These are phyloP conservation scores for Meiosimyza decipiens DNA, from an alignment of 2,888 invertebrate genomes.

Conservation along the genomic window DNA sequence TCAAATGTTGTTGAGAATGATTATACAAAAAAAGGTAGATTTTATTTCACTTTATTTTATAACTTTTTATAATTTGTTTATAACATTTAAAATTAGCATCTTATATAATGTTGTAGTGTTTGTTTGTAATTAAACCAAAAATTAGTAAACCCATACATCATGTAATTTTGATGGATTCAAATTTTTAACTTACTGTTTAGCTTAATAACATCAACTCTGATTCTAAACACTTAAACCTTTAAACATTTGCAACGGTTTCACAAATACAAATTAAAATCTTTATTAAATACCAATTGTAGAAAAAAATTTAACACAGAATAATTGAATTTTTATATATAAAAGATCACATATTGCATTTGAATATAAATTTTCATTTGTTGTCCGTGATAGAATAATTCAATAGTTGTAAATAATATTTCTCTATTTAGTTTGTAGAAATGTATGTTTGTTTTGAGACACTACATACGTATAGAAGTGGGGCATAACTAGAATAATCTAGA, in stretches of 20 bases:
- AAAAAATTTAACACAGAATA: too few species aligned
- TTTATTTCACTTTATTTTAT: conserved; percentile 12
- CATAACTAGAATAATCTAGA: conserved; percentile 23
- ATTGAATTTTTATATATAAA: too few species aligned
- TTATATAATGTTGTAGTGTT: conserved; percentile 10
- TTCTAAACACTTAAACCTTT: too few species aligned
- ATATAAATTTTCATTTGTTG: background rate
- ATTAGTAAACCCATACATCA: background rate
- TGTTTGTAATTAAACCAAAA: background rate
- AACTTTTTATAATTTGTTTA: conserved; percentile 18
- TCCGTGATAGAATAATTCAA: background rate
- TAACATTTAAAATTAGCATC: conserved; percentile 3
- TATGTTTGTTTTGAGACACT: background rate
- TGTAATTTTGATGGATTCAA: background rate
- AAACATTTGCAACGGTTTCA: too few species aligned
- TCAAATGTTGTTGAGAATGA: conserved; percentile 3
- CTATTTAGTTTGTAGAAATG: conserved; percentile 1
- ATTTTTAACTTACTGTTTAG: background rate
- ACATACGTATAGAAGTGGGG: conserved; percentile 16
- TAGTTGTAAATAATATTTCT: conserved; percentile 23
- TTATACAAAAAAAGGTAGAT: background rate
- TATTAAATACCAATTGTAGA: too few species aligned
- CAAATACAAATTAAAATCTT: too few species aligned
- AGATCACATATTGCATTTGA: too few species aligned
- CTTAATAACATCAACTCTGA: too few species aligned